Percentiles rank a stretch among this genome's conserved stretches.
These are phyloP conservation scores for Marisa cornuarietis DNA, from an alignment of 1,140 invertebrate species.

Conservation along the genomic window DNA sequence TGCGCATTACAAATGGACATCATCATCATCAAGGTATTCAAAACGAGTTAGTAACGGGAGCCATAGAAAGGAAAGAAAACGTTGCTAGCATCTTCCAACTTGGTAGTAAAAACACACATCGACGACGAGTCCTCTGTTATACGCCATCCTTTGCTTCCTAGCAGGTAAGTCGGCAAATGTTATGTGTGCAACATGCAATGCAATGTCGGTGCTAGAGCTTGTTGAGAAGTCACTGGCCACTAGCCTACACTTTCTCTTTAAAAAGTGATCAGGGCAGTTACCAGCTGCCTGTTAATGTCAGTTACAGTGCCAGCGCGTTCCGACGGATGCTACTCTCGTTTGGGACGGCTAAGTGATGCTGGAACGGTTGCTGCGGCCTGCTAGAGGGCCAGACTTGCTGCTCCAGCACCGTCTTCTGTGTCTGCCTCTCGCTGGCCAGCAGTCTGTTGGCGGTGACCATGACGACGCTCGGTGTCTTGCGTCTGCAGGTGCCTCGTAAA, in stretches of 20 bases:
- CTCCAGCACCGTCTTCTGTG: neutral
- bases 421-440: neutral
- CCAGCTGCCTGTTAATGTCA: neutral
- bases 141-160: no score
- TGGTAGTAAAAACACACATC: no score
- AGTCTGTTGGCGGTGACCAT: neutral
- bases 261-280: neutral
- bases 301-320: no score
- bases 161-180: neutral
- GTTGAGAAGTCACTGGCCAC: neutral
- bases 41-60: no score
- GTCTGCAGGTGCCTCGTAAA: neutral
- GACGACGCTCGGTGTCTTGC: neutral
- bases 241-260: neutral
- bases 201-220: neutral
- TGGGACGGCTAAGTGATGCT: neutral
- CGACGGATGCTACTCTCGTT: neutral
- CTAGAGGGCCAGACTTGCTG: neutral
- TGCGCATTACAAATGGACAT: no score
- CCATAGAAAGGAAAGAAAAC: no score
- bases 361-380: neutral
- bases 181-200: neutral
- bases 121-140: no score
- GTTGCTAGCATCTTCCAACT: no score
- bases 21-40: no score